A percentile compares a stretch with the other conserved stretches of the same genome.
These are phyloP conservation scores for Magallana ariakensis DNA, from an alignment of 1,140 invertebrate genomes.

Conservation along the genomic window DNA sequence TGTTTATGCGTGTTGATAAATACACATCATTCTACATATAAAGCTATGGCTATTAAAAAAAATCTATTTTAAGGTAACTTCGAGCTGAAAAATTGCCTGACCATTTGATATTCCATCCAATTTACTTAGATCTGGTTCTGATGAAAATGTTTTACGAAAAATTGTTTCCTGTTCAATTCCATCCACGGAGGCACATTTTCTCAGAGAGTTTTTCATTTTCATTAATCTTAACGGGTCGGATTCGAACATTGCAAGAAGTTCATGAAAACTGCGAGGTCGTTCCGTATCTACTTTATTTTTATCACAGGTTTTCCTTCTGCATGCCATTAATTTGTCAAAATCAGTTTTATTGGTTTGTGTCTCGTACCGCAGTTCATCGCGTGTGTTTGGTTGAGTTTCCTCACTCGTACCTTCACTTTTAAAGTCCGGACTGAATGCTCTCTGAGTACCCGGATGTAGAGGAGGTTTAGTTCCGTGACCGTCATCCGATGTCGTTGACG, in stretches of 20 bases:
- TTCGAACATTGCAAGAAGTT: conserved; percentile 71
- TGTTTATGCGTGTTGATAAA: neutral
- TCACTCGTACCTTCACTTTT: conserved; percentile 51
- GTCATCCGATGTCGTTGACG: conserved; percentile 56
- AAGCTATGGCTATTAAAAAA: neutral
- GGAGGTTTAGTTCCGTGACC: conserved; percentile 63
- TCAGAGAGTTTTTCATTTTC: conserved; percentile 58
- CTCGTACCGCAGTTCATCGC: neutral
- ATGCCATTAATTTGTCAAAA: neutral
- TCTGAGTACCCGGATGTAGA: conserved; percentile 58
- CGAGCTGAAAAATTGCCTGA: neutral
- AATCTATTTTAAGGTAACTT: neutral
- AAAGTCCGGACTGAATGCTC: conserved; percentile 50
- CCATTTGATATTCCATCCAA: neutral
- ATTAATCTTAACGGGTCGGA: conserved; percentile 59
- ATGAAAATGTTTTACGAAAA: conserved; percentile 65
- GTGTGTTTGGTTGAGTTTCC: conserved; percentile 50
- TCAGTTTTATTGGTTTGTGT: neutral
- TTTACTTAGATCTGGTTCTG: conserved; percentile 65
- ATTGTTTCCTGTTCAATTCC: conserved; percentile 62
- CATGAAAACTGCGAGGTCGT: conserved; percentile 75
- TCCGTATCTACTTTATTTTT: conserved; percentile 48
- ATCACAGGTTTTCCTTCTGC: conserved; percentile 43
- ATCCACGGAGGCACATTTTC: conserved; percentile 72
- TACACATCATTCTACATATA: neutral